These are phyloP conservation scores for Lepidonotus clava DNA, from an alignment of 2,888 invertebrate genomes.

Conservation along the genomic window DNA sequence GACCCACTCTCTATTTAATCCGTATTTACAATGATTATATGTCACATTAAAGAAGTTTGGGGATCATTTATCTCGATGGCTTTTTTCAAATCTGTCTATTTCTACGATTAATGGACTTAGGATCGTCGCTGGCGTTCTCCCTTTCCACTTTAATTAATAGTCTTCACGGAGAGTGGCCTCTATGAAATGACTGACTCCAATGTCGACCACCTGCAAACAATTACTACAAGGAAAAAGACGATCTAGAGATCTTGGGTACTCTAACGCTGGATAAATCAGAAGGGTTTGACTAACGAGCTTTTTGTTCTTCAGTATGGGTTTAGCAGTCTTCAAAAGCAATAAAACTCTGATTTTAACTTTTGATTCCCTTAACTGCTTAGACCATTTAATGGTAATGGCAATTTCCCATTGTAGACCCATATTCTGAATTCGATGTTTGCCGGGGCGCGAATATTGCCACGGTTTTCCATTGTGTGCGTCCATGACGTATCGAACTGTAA, in stretches of 20 bases:
- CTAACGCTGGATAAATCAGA: too few relatives aligned
- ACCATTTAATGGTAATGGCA: too few relatives aligned
- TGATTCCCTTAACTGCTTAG: too few relatives aligned
- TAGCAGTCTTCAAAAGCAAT: too few relatives aligned
- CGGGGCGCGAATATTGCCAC: too few relatives aligned
- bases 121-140: not conserved
- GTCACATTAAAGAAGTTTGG: conserved; percentile 1
- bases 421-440: too few relatives aligned
- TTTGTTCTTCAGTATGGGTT: too few relatives aligned
- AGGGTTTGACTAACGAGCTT: too few relatives aligned
- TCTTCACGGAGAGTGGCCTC: not conserved
- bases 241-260: too few relatives aligned
- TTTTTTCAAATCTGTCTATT: not conserved
- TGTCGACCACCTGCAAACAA: not conserved
- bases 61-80: not conserved
- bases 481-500: not conserved
- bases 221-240: not conserved
- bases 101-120: not conserved
- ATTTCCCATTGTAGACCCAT: not conserved
- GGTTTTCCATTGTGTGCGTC: not conserved
- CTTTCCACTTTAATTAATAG: not conserved
- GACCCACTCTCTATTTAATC: not conserved
- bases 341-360: too few relatives aligned
- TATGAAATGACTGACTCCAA: not conserved
- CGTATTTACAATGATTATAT: conserved; percentile 35